Conservation (phyloP, 2,113 vertebrate species). For the Shinisaurus crocodilurus region DNA sequence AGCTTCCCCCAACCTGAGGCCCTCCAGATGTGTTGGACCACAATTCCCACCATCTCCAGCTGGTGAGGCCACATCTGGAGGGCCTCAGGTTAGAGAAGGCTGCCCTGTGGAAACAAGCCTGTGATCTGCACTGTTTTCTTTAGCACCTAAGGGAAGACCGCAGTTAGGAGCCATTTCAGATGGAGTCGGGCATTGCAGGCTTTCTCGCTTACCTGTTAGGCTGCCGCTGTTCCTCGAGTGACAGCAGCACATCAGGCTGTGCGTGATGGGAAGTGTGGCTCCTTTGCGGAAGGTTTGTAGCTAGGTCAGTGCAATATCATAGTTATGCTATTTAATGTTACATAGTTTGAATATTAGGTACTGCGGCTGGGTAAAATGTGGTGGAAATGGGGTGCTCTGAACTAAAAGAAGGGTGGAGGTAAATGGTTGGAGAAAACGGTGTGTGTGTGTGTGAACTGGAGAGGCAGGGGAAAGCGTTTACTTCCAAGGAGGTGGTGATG, state of each 20-base stretch:
- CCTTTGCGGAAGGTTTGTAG: background rate
- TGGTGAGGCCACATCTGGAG: background rate
- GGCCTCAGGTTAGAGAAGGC: background rate
- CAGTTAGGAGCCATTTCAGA: conserved; percentile 68
- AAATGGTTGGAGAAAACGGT: rapidly evolving
- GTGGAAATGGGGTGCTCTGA: background rate
- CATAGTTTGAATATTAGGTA: conserved; percentile 15
- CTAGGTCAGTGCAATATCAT: conserved; percentile 22
- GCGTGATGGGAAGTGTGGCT: conserved; percentile 21
- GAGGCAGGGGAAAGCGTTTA: background rate
- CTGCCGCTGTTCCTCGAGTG: conserved; percentile 57
- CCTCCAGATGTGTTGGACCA: background rate
- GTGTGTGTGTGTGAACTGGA: no score
- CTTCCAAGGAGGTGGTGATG: background rate
- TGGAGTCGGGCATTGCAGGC: conserved; percentile 55
- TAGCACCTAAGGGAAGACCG: conserved; percentile 56
- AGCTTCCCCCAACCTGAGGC: background rate
- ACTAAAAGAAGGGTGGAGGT: background rate
- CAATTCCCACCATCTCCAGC: background rate
- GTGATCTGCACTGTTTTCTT: conserved; percentile 53
- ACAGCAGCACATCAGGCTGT: conserved; percentile 52
- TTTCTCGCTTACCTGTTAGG: conserved; percentile 67
- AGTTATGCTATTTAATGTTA: background rate
- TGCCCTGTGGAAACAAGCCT: conserved; percentile 43
- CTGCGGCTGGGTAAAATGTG: conserved; percentile 20